Evolutionary conservation across 1,140 invertebrate species (phyloP).

Genomic region (Agraylea sexmaculata): DNA sequence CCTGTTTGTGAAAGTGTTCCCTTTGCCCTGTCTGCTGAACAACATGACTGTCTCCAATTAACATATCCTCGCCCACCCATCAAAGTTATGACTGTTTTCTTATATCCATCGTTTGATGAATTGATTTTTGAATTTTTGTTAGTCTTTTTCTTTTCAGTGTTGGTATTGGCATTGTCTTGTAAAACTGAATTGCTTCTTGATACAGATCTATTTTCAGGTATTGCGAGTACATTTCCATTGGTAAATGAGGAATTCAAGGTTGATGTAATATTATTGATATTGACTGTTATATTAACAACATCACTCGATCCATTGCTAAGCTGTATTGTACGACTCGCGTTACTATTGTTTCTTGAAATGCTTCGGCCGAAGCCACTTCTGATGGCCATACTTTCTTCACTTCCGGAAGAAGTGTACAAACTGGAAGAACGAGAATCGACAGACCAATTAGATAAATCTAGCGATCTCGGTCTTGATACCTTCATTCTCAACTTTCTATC

Average conservation of each 20-base stretch:
- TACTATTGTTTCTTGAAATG: slow-evolving; percentile 59
- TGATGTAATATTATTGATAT: slow-evolving; percentile 18
- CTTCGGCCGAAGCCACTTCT: slow-evolving; percentile 42
- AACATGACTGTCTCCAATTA: slow-evolving; percentile 63
- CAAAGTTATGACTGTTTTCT: slow-evolving; percentile 69
- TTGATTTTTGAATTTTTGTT: slow-evolving; percentile 23
- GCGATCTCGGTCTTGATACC: slow-evolving; percentile 61
- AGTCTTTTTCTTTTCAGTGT: slow-evolving; percentile 21
- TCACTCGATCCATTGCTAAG: slow-evolving; percentile 27
- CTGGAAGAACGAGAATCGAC: slow-evolving; percentile 76
- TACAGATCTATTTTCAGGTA: slow-evolving; percentile 27
- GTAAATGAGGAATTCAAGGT: slow-evolving; percentile 14
- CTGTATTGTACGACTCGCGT: slow-evolving; percentile 47
- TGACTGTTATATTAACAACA: slow-evolving; percentile 21
- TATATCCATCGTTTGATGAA: slow-evolving; percentile 26
- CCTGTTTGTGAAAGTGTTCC: slow-evolving; percentile 35
- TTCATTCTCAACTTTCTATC: slow-evolving; percentile 69
- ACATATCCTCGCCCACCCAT: slow-evolving; percentile 81
- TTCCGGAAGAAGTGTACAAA: slow-evolving; percentile 66
- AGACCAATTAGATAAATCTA: slow-evolving; percentile 79
- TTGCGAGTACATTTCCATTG: slow-evolving; percentile 21
- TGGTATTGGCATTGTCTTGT: slow-evolving; percentile 13
- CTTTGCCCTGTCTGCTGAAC: slow-evolving; percentile 36
- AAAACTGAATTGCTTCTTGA: slow-evolving; percentile 29
- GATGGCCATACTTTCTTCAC: slow-evolving; percentile 65